Percentiles rank a stretch among this genome's conserved stretches.
Conservation (phyloP, 2,113 vertebrate species). For the Meles meles region DNA sequence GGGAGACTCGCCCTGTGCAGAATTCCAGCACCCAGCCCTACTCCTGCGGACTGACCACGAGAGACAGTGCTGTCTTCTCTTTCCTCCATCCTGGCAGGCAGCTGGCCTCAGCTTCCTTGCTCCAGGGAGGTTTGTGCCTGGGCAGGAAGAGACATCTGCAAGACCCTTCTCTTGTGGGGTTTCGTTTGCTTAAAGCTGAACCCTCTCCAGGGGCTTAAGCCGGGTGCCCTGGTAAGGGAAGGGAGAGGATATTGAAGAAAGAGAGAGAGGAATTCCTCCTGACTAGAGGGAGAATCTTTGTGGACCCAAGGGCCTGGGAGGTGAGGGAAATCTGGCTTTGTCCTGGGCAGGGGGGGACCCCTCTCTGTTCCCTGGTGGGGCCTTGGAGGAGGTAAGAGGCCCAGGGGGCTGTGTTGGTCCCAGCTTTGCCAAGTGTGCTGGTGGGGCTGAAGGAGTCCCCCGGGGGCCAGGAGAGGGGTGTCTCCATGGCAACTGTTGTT, state of each 20-base stretch:
- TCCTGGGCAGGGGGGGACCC: background rate
- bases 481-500: background rate
- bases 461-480: background rate
- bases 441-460: background rate
- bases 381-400: background rate
- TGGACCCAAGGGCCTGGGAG: background rate
- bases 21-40: accelerated
- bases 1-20: background rate
- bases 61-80: background rate
- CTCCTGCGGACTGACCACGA: accelerated
- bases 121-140: too few relatives aligned
- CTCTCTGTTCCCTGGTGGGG: background rate
- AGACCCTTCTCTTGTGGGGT: background rate
- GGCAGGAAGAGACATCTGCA: background rate
- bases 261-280: background rate
- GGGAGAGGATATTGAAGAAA: background rate
- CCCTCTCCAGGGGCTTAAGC: background rate
- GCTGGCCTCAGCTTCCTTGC: background rate
- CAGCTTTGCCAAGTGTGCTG: background rate
- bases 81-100: background rate
- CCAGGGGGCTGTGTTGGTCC: background rate
- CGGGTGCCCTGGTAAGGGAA: background rate
- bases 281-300: background rate
- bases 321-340: background rate
- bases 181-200: background rate